phyloP scores from a whole-genome alignment of 1,140 invertebrate species.

The Euwallacea fornicatus region DNA sequence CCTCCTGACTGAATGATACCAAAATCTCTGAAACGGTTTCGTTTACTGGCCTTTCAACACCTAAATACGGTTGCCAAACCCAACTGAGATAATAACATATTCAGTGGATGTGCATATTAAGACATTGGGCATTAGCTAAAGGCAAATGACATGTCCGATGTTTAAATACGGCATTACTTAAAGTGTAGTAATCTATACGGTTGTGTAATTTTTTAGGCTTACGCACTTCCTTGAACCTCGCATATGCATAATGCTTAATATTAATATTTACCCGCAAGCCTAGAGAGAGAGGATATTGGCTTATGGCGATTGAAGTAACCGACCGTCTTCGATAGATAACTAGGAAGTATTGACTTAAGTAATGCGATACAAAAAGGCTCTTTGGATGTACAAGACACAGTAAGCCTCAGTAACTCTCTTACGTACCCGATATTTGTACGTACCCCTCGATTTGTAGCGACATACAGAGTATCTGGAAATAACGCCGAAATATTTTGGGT shows the following conservation, averaged over 20 bases:
- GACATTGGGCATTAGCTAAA: neutral
- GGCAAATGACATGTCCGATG: constrained; percentile 9
- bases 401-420: too few relatives aligned
- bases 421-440: too few relatives aligned
- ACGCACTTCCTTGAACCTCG: constrained; percentile 20
- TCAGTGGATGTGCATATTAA: constrained; percentile 18
- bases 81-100: neutral
- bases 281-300: neutral
- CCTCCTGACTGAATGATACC: too few relatives aligned
- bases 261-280: constrained; percentile 8
- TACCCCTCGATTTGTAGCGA: too few relatives aligned
- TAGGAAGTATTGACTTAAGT: too few relatives aligned
- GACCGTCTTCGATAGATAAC: neutral
- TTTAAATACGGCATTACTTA: constrained; percentile 1
- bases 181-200: neutral
- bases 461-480: too few relatives aligned
- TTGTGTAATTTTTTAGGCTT: constrained; percentile 21
- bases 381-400: too few relatives aligned
- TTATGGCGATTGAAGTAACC: constrained; percentile 14
- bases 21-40: too few relatives aligned
- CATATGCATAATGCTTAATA: constrained; percentile 1
- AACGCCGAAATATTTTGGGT: too few relatives aligned
- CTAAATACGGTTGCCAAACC: constrained; percentile 8
- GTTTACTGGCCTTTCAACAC: too few relatives aligned
- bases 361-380: too few relatives aligned